Evolutionary conservation across 1,140 invertebrate species (phyloP).

Genomic region (Streblospio benedicti): DNA sequence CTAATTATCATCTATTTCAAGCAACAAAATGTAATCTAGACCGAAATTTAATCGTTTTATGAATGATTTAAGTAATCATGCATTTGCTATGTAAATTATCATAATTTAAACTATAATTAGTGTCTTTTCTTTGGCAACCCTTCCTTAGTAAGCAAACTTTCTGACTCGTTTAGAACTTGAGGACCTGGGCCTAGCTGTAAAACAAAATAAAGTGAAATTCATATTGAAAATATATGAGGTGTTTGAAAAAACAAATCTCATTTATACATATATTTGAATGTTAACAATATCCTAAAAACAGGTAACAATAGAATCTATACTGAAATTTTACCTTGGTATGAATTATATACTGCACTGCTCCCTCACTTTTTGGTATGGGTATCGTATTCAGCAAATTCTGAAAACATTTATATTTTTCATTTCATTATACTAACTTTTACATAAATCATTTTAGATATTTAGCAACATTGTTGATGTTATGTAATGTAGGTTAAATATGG

Average conservation of each 20-base stretch:
- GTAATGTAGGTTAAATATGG: too few species aligned
- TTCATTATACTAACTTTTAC: neutral
- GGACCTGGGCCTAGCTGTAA: constrained; percentile 15
- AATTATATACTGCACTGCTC: constrained; percentile 72
- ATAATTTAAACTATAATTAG: too few species aligned
- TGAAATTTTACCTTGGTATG: constrained; percentile 58
- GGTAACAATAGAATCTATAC: neutral
- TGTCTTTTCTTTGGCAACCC: neutral
- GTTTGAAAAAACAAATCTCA: too few species aligned
- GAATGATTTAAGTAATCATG: too few species aligned
- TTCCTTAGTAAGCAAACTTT: neutral
- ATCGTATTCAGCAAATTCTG: constrained; percentile 47
- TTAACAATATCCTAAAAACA: too few species aligned
- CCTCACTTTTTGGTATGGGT: constrained; percentile 44
- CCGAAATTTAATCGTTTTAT: too few species aligned
- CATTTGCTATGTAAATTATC: too few species aligned
- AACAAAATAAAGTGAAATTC: neutral
- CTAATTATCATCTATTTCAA: too few species aligned
- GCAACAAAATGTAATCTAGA: too few species aligned
- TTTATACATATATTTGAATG: too few species aligned
- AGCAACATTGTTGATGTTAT: too few species aligned
- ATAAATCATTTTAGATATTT: too few species aligned
- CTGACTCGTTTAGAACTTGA: constrained; percentile 1
- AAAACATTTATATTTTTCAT: constrained; percentile 21
- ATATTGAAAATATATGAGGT: neutral